Evolutionary conservation across 2,797 vertebrate species (phyloP).

Genomic region (Coluber constrictor): DNA sequence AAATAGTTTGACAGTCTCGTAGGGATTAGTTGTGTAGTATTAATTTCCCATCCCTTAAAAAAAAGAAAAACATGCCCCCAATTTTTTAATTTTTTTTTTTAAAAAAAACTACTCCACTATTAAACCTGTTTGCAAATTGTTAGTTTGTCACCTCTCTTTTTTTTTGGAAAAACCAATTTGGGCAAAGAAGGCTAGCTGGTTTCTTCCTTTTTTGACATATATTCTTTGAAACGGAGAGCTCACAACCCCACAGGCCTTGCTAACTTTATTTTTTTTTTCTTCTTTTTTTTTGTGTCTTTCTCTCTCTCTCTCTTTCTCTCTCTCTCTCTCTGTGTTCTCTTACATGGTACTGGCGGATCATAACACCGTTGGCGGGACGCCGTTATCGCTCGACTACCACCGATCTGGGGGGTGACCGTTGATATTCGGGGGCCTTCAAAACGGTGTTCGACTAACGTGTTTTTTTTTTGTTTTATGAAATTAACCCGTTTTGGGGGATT

Average conservation of each 20-base stretch:
- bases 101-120: neutral
- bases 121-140: neutral
- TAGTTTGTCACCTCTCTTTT: neutral
- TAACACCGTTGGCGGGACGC: slow-evolving; percentile 68
- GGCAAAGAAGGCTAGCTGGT: neutral
- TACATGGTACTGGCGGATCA: slow-evolving; percentile 83
- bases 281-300: slow-evolving; percentile 73
- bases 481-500: slow-evolving; percentile 69
- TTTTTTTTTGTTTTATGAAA: slow-evolving; percentile 63
- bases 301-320: slow-evolving; percentile 77
- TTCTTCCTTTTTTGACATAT: neutral
- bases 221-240: slow-evolving; percentile 65
- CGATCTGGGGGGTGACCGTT: slow-evolving; percentile 72
- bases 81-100: neutral
- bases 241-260: slow-evolving; percentile 64
- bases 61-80: neutral
- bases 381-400: slow-evolving; percentile 63
- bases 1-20: no score
- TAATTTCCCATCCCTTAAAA: neutral
- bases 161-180: neutral
- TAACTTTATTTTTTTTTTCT: slow-evolving; percentile 85
- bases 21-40: neutral
- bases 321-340: slow-evolving; percentile 89
- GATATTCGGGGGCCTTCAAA: slow-evolving; percentile 74
- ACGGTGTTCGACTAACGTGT: slow-evolving; percentile 77